Evolutionary conservation across 2,888 invertebrate species (phyloP), one percentile per base, ranked within the genome.

Genomic region (Pristionchus japonicus): DNA sequence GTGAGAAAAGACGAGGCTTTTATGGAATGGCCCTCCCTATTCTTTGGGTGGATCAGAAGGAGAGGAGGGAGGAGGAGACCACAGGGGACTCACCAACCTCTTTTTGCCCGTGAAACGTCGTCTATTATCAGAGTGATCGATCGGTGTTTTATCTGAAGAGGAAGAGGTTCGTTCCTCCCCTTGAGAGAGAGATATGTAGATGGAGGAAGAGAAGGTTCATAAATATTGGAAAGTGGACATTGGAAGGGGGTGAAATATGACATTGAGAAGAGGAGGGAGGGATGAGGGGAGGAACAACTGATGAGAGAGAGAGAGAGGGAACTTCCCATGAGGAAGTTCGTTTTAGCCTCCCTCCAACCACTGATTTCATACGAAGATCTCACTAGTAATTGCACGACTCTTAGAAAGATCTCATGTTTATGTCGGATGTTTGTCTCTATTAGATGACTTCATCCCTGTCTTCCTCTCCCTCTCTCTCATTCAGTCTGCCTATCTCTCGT

Each of bases 101-200:
- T 52, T 83, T 83, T 49, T 83, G 52, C 82, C 34, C 52, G 23
- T 49, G 7, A 20, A 27, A 31, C 23, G 80, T 52, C 82, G 34
- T 83, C 82, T 83, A 83, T 83, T 83, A 83, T 52, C 82, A 52
- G 82, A 31, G 52, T 52, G 82, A 83, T 83, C 43, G 34, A 83
- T 83, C 7, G 52, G 27, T 83, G 49, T 49, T 52, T 49, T 83
- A 83, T 83, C 82, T 52, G 31, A 23, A 31, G 43, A 43, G 11
- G 43, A 43, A 52, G 31, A 80, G 70, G 70, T 47, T 77, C n/a
- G n/a, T n/a, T n/a, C n/a, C n/a, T n/a, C 77, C 67, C n/a, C 77
- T 77, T 27, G 23, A 43, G 82, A 47, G 27, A 11, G 40, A 13
- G 15, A 70, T 17, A 47, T 20, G 37, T 31, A 20, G 37, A 40